phyloP scores from a whole-genome alignment of 2,888 invertebrate species.

The Dusona sp. region DNA sequence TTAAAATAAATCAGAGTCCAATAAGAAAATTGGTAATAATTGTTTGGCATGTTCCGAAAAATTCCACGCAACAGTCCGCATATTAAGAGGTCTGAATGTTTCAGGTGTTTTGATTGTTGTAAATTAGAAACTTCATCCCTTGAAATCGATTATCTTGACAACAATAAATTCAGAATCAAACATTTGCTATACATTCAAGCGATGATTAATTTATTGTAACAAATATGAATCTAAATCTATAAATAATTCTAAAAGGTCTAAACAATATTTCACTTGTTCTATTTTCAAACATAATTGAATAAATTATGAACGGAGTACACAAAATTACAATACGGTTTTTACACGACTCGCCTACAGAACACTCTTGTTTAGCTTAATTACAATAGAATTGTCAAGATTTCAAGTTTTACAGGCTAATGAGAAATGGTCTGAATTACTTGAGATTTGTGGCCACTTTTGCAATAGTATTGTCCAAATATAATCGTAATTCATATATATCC shows the following conservation, averaged over 20 bases:
- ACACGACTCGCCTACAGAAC: not conserved
- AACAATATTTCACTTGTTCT: not conserved
- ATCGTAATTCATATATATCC: conserved; percentile 8
- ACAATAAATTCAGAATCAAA: not conserved
- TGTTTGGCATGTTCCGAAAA: not conserved
- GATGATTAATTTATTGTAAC: not conserved
- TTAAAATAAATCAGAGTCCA: not conserved
- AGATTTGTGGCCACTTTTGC: not conserved
- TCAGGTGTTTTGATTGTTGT: not conserved
- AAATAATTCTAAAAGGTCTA: not conserved
- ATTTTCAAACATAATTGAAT: not conserved
- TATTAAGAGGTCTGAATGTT: not conserved
- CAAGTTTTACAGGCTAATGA: not conserved
- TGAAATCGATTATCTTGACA: not conserved
- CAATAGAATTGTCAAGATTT: not conserved
- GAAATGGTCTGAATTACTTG: not conserved
- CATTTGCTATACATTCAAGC: not conserved
- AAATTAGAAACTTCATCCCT: too few species aligned
- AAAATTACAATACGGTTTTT: not conserved
- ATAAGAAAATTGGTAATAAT: not conserved
- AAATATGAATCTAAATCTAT: not conserved
- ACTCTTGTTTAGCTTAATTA: not conserved
- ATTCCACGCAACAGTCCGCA: not conserved
- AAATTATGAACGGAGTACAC: not conserved
- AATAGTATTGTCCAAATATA: not conserved